Percentiles rank a stretch among this genome's conserved stretches.
Evolutionary conservation across 2,888 invertebrate genomes (phyloP).

Genomic region (Chamaedrilus cognettii): DNA sequence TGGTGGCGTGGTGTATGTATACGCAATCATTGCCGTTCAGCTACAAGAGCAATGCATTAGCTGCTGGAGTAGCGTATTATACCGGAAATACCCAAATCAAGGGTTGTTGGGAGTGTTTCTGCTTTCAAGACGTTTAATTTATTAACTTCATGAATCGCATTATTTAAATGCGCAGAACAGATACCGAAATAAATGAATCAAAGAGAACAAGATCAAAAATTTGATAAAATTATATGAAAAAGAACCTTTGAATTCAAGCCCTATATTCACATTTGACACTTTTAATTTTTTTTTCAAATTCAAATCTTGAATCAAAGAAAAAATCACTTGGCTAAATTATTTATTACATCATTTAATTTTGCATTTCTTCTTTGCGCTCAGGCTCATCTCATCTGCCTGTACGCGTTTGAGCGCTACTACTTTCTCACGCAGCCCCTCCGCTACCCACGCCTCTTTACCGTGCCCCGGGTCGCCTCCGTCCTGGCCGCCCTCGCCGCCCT

Average conservation of each 20-base stretch:
- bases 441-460: conserved; percentile 1
- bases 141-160: no score
- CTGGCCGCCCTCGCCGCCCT: background rate
- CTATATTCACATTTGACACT: background rate
- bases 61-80: no score
- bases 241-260: background rate
- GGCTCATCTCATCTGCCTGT: conserved; percentile 4
- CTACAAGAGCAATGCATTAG: no score
- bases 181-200: no score
- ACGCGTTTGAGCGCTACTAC: conserved; percentile 4
- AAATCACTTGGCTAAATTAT: background rate
- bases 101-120: no score
- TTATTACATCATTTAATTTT: background rate
- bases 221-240: background rate
- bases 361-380: background rate
- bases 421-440: background rate
- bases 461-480: background rate
- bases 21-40: no score
- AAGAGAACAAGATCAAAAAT: no score
- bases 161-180: no score
- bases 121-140: no score
- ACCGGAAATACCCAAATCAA: no score
- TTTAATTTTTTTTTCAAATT: background rate
- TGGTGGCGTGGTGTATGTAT: no score
- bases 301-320: no score